Percentiles rank a stretch among this genome's conserved stretches.
These are phyloP conservation scores for Acleris emargana DNA, from an alignment of 2,888 invertebrate genomes.

Conservation along the genomic window DNA sequence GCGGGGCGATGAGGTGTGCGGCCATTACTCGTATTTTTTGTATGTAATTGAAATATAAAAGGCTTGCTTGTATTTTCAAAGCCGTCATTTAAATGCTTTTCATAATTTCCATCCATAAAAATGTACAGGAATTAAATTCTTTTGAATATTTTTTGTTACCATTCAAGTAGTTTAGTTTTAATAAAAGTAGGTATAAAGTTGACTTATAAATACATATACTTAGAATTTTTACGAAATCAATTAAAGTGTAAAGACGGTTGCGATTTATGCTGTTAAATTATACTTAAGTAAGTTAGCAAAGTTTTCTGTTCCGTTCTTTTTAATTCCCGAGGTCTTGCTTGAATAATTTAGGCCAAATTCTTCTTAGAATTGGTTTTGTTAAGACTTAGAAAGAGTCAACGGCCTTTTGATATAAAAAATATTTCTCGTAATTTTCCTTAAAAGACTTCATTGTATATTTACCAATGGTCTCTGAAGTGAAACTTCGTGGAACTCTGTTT, in stretches of 20 bases:
- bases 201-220: not conserved
- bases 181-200: conserved; percentile 4
- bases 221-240: conserved; percentile 9
- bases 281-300: not conserved
- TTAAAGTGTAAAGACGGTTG: not conserved
- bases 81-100: not conserved
- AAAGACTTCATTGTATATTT: not conserved
- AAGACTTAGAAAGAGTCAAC: not conserved
- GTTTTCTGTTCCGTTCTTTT: not conserved
- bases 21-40: too few species aligned
- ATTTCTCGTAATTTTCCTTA: not conserved
- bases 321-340: not conserved
- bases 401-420: conserved; percentile 1
- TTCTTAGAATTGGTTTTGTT: not conserved
- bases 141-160: not conserved
- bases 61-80: too few species aligned
- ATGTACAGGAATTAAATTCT: too few species aligned
- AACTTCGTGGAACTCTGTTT: not conserved
- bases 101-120: not conserved
- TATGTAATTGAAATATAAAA: too few species aligned
- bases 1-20: too few species aligned
- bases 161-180: conserved; percentile 3
- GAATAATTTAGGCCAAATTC: not conserved
- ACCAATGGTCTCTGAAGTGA: not conserved
- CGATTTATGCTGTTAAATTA: not conserved